phyloP scores from a whole-genome alignment of 2,888 invertebrate genomes.

The Pristionchus maxplancki region DNA sequence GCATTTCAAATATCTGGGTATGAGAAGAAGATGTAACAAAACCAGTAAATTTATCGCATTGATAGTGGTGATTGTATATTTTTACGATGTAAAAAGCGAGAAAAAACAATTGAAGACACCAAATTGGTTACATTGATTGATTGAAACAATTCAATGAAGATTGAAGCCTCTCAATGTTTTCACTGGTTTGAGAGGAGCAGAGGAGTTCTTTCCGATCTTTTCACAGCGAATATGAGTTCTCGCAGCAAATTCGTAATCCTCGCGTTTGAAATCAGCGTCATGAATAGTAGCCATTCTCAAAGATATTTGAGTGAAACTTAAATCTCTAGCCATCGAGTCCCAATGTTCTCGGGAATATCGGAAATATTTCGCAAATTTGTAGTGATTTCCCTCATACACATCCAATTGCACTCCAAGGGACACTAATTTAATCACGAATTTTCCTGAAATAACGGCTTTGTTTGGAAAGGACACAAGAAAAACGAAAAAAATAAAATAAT shows the following conservation, averaged over 20 bases:
- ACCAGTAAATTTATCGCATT: too few species aligned
- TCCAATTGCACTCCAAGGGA: not conserved
- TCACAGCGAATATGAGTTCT: not conserved
- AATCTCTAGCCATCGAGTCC: not conserved
- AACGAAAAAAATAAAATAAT: not conserved
- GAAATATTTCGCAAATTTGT: not conserved
- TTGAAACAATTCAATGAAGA: not conserved
- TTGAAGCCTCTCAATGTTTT: not conserved
- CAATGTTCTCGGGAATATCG: not conserved
- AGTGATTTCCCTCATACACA: not conserved
- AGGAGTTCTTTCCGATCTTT: not conserved
- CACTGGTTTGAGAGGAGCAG: not conserved
- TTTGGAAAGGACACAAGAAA: not conserved
- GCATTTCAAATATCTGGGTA: too few species aligned
- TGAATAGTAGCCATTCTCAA: not conserved
- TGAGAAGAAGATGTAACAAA: too few species aligned
- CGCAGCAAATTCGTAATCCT: not conserved
- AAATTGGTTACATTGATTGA: too few species aligned
- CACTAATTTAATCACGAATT: not conserved
- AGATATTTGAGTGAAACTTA: not conserved
- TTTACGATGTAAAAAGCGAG: too few species aligned
- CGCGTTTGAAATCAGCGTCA: not conserved
- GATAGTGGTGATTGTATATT: too few species aligned
- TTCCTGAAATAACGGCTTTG: not conserved
- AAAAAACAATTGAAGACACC: too few species aligned